Percentiles rank a stretch among this genome's conserved stretches.
Evolutionary conservation across 2,113 vertebrate species (phyloP).

Genomic region (Actenoides lindsayi): DNA sequence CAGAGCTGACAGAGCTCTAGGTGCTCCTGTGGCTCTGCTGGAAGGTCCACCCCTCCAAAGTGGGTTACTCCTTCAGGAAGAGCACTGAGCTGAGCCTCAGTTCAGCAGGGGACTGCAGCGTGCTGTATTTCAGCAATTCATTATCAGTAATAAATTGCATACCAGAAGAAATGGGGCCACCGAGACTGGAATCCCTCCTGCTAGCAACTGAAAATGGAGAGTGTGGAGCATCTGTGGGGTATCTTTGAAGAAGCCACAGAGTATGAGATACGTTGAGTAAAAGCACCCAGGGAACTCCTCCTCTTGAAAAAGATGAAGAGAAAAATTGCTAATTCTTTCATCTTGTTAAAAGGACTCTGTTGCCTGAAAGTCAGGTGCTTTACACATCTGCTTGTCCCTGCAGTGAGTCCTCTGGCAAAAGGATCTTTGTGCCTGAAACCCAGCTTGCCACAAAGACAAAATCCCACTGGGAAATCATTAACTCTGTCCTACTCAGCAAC

Average conservation of each 20-base stretch:
- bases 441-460: not conserved
- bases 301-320: not conserved
- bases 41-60: not conserved
- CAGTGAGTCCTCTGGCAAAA: not conserved
- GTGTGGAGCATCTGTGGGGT: not conserved
- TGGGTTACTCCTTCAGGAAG: not conserved
- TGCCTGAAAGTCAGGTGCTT: not conserved
- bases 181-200: not conserved
- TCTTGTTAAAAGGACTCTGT: not conserved
- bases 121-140: not conserved
- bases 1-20: not conserved
- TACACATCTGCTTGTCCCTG: not conserved
- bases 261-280: not conserved
- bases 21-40: not conserved
- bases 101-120: not conserved
- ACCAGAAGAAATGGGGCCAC: not conserved
- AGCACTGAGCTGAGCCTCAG: not conserved
- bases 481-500: not conserved
- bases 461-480: not conserved
- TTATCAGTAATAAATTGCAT: not conserved
- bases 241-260: not conserved
- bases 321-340: not conserved
- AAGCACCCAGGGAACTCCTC: not conserved
- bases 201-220: not conserved
- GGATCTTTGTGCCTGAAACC: not conserved